phyloP scores from a whole-genome alignment of 2,888 invertebrate genomes.

The Spialia ferax region DNA sequence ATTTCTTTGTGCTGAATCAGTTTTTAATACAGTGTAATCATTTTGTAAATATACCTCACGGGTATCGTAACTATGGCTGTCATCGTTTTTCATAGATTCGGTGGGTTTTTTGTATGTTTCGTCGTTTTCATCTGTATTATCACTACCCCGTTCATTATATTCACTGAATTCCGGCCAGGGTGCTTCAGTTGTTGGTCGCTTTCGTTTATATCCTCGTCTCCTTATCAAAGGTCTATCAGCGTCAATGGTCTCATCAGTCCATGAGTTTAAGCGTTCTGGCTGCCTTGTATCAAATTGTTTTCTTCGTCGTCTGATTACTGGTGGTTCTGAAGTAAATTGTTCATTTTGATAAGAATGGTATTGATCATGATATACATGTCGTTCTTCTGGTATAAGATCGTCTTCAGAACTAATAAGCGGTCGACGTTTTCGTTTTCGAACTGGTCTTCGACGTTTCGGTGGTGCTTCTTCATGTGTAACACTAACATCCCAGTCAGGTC shows the following conservation, averaged over 20 bases:
- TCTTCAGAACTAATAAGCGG: conserved; percentile 70
- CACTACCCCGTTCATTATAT: conserved; percentile 49
- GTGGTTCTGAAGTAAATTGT: conserved; percentile 54
- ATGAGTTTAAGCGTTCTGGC: conserved; percentile 60
- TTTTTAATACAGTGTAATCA: conserved; percentile 14
- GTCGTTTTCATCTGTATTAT: conserved; percentile 24
- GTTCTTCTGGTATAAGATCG: conserved; percentile 57
- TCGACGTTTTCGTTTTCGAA: conserved; percentile 88
- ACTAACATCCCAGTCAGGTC: conserved; percentile 68
- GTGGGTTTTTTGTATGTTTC: conserved; percentile 13
- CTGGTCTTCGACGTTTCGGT: conserved; percentile 75
- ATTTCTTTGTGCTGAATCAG: neutral
- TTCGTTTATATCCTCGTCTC: conserved; percentile 69
- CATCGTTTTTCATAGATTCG: conserved; percentile 16
- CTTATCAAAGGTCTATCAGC: conserved; percentile 60
- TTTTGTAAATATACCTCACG: conserved; percentile 12
- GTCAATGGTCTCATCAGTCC: conserved; percentile 70
- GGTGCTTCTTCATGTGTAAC: conserved; percentile 62
- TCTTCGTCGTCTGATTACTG: conserved; percentile 64
- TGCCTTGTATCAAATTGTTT: conserved; percentile 59
- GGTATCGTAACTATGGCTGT: conserved; percentile 11
- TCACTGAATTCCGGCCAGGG: conserved; percentile 62
- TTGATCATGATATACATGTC: conserved; percentile 56
- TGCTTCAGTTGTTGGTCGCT: conserved; percentile 59
- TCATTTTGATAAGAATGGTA: conserved; percentile 55